Evolutionary conservation across 1,140 invertebrate genomes (phyloP), one percentile per base, ranked within the genome.

Genomic region (Lasioglossum baleicum): DNA sequence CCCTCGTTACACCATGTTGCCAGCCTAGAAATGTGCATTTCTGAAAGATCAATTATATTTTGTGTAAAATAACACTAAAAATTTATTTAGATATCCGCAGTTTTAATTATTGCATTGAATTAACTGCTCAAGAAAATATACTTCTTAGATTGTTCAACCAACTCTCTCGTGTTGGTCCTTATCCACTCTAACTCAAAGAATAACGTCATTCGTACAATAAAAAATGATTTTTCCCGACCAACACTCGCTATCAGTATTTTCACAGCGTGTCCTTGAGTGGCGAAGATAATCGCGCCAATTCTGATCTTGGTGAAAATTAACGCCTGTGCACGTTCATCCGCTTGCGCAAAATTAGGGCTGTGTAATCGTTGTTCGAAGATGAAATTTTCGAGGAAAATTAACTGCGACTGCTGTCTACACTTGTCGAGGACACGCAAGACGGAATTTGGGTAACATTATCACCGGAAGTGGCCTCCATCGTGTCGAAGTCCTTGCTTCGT

Each of bases 381-480:
- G 10, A 48, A 48, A 48, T 48, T 48, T 48, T 0, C 11, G 0
- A 22, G 31, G 0, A 15, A 48, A 35, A 22, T 0, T 17, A 22
- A 8, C 4, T 2, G 13, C 0, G 11, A 10, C 15, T 17, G 40
- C 48, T 22, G 26, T 60, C 35, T 6, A 5, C 20, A 7, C 7
- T 6, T 20, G 7, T 4, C 6, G 48, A 58, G 42, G 63, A 63
- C 17, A 58, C 66, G 13, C 10, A 6, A 40, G 44, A 60, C 17
- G 26, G 26, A 64, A 73, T 53, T 83, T 26, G 13, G 56, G 31
- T 58, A 42, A 63, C 70, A 42, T 81, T 88, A 88, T 88, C 86
- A 63, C 69, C 63, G 87, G 86, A 88, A 83, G 76, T 88, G 79
- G 83, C 56, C 73, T 86, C 75, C 78, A 26, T 60, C 51, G 84